Evolutionary conservation across 2,888 invertebrate species (phyloP).

Genomic region (Trissonchulus sp.): DNA sequence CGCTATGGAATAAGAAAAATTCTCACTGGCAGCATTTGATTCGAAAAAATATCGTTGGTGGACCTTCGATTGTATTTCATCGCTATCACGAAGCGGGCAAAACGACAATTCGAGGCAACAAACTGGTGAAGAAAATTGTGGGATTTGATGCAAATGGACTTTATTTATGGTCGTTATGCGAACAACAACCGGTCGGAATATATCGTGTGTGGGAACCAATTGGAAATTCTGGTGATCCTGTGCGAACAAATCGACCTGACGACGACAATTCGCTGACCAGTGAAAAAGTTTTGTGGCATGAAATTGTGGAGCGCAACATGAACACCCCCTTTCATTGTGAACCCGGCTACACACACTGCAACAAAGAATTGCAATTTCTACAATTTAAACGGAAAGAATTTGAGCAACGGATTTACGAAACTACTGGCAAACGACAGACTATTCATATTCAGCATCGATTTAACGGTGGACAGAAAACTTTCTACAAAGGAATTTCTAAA

Average conservation of each 20-base stretch:
- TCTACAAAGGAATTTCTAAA: not conserved
- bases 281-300: not conserved
- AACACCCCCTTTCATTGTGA: not conserved
- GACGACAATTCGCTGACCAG: not conserved
- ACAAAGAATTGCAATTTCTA: not conserved
- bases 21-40: not conserved
- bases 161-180: not conserved
- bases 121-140: conserved; percentile 12
- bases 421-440: not conserved
- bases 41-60: conserved; percentile 14
- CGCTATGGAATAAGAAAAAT: conserved; percentile 1
- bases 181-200: not conserved
- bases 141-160: conserved; percentile 20
- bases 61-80: conserved; percentile 13
- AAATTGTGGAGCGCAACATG: not conserved
- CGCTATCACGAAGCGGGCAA: conserved; percentile 17
- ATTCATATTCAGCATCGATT: not conserved
- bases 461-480: not conserved
- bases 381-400: not conserved
- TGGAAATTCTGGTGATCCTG: not conserved
- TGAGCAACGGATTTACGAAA: too few relatives aligned
- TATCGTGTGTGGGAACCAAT: not conserved
- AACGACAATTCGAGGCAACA: conserved; percentile 11
- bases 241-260: not conserved
- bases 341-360: not conserved